Evolutionary conservation across 1,140 invertebrate species (phyloP).

Genomic region (Stenopsyche tienmushanensis): DNA sequence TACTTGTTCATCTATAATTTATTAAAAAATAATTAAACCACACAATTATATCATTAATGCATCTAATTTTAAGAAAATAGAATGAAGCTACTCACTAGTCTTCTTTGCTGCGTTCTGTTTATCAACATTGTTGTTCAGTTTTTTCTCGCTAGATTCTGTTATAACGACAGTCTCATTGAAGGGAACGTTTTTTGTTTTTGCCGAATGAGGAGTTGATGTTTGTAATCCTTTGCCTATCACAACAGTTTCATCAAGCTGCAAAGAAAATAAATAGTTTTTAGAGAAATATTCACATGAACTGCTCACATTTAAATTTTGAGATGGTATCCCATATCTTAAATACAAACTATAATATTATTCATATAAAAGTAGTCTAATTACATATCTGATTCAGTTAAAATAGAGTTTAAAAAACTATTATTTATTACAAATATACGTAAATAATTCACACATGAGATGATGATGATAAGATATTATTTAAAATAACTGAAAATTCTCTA

Average conservation of each 20-base stretch:
- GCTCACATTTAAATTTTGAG: background rate
- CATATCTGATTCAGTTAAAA: background rate
- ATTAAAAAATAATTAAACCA: background rate
- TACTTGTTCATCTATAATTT: slow-evolving; percentile 7
- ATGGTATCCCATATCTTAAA: background rate
- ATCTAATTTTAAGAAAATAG: background rate
- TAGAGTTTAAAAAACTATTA: background rate
- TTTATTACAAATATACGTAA: background rate
- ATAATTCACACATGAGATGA: background rate
- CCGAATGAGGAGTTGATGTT: background rate
- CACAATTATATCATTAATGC: background rate
- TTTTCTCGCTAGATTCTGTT: slow-evolving; percentile 9
- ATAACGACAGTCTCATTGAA: slow-evolving; percentile 20
- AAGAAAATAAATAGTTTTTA: background rate
- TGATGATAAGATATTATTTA: too few species aligned
- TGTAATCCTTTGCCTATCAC: background rate
- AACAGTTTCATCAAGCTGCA: slow-evolving; percentile 1
- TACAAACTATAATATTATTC: background rate
- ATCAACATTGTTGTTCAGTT: background rate
- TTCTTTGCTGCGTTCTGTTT: slow-evolving; percentile 23
- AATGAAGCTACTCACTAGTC: background rate
- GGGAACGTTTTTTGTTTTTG: background rate
- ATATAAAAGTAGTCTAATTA: background rate
- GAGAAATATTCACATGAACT: background rate
- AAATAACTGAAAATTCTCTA: too few species aligned